A percentile compares a stretch with the other conserved stretches of the same genome.
These are phyloP conservation scores for Tympanuchus pallidicinctus DNA, from an alignment of 2,113 vertebrate genomes.

Conservation along the genomic window DNA sequence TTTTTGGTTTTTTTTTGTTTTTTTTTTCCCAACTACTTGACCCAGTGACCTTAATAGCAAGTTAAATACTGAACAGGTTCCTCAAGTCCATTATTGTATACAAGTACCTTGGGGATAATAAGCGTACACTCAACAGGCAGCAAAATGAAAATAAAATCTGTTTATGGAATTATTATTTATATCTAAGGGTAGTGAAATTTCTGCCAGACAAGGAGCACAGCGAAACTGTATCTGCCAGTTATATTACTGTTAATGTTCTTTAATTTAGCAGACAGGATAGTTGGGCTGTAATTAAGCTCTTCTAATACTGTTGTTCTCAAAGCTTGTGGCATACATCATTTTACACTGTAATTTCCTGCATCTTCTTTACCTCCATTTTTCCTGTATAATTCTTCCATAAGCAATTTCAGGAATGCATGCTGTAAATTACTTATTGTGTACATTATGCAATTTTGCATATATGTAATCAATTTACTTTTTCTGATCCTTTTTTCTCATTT, in stretches of 20 bases:
- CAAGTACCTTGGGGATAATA: background rate
- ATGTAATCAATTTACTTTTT: background rate
- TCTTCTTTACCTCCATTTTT: slow-evolving; percentile 7
- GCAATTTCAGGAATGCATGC: background rate
- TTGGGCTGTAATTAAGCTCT: slow-evolving; percentile 55
- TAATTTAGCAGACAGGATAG: slow-evolving; percentile 56
- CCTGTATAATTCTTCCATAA: slow-evolving; percentile 51
- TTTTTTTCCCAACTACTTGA: background rate
- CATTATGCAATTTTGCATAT: background rate
- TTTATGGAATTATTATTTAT: background rate
- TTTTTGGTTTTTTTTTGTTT: background rate
- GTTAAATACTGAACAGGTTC: background rate
- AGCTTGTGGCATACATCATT: slow-evolving; percentile 17
- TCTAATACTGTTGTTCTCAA: slow-evolving; percentile 43
- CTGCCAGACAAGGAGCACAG: slow-evolving; percentile 20
- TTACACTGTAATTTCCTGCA: background rate
- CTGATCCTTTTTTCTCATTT: background rate
- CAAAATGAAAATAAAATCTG: slow-evolving; percentile 9
- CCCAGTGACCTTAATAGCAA: background rate
- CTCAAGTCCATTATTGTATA: background rate
- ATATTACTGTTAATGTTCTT: slow-evolving; percentile 41
- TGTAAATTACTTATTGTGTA: background rate
- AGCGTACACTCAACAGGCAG: background rate
- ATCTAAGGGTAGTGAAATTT: slow-evolving; percentile 33
- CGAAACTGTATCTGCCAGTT: slow-evolving; percentile 47